Evolutionary conservation across 2,797 vertebrate genomes (phyloP), one percentile per base, ranked within the genome.

Genomic region (Cetoscarus ocellatus): DNA sequence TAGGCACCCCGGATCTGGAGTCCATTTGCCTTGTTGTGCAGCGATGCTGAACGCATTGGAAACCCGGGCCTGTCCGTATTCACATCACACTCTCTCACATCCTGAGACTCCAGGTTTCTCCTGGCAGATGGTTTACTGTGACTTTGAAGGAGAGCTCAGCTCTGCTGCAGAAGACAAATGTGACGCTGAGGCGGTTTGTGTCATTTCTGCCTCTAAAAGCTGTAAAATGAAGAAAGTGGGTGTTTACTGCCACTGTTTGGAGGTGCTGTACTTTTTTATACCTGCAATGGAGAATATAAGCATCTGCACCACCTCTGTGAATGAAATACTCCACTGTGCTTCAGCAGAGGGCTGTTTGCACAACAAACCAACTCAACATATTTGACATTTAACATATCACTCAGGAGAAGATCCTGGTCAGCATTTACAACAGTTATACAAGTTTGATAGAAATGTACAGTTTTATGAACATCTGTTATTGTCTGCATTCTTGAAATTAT

Each of bases 21-120:
- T 87, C 86, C 82, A 86, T 89, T 90, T 77, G 82, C 78, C 84
- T 79, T 83, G 80, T 75, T 82, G 88, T 86, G 83, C 83, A 87
- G 82, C 64, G 87, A 90, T 88, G 91, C 85, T 70, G 85, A 91
- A 90, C 82, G 75, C 83, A 90, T 91, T 83, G 87, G 72, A 79
- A 89, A 73, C 12, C 75, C 65, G 79, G 67, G 86, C 81, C 74
- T 82, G 80, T 79, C 79, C 10, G 77, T 83, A 87, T 88, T 90
- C 84, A 83, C 79, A 80, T 92, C 88, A 73, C 84, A 82, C 77
- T 84, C 78, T 58, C 86, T 76, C 48, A 69, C 61, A 71, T 84
- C 74, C 67, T 76, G 77, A 84, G 86, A 90, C 85, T 88, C 83
- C 70, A 75, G 72, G 75, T 87, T 91, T 89, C 78, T 27, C n/a